Evolutionary conservation across 2,888 invertebrate species (phyloP).

Genomic region (Glyphotaelius pellucidus): DNA sequence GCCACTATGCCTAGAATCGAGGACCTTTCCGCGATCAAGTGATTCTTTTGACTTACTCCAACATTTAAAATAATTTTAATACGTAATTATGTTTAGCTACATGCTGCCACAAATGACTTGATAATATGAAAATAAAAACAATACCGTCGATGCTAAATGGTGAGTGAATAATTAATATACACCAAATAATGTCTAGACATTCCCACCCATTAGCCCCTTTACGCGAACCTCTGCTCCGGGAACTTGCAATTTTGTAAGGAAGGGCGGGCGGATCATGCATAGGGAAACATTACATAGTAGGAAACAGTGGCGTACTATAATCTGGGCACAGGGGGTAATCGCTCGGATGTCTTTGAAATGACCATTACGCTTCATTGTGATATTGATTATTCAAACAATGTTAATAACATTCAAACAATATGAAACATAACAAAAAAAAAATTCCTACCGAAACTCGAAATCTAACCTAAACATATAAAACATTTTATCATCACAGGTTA

Average conservation of each 20-base stretch:
- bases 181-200: conserved; percentile 28
- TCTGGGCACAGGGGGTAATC: background rate
- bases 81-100: background rate
- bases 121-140: background rate
- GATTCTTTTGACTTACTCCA: background rate
- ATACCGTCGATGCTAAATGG: background rate
- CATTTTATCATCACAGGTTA: too few relatives aligned
- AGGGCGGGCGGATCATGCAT: conserved; percentile 24
- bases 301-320: background rate
- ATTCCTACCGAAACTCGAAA: too few relatives aligned
- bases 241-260: conserved; percentile 13
- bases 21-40: background rate
- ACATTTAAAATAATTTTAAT: background rate
- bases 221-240: conserved; percentile 4
- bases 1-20: background rate
- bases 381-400: too few relatives aligned
- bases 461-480: too few relatives aligned
- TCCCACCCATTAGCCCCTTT: conserved; percentile 34
- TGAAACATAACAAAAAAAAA: too few relatives aligned
- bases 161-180: background rate
- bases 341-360: background rate
- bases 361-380: too few relatives aligned
- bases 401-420: too few relatives aligned
- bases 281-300: background rate
- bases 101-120: background rate